Evolutionary conservation across 1,140 invertebrate genomes (phyloP).

Genomic region (Oedothorax gibbosus): DNA sequence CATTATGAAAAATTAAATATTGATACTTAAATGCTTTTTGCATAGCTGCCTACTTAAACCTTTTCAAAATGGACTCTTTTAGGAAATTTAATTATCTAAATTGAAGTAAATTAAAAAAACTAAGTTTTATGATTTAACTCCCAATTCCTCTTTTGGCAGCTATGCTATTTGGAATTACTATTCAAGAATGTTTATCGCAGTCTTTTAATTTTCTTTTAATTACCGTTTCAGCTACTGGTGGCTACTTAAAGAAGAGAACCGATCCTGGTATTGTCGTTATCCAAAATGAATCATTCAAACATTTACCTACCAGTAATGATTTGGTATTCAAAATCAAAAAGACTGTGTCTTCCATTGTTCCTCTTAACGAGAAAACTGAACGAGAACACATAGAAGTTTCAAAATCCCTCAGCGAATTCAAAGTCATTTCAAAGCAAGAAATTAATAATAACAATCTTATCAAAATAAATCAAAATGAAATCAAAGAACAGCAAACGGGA

Average conservation of each 20-base stretch:
- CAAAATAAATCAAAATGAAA: constrained; percentile 5
- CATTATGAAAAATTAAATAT: not conserved
- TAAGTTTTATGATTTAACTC: not conserved
- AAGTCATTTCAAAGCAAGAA: constrained; percentile 36
- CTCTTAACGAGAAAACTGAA: constrained; percentile 49
- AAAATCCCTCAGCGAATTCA: constrained; percentile 57
- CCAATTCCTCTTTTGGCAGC: constrained; percentile 56
- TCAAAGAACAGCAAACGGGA: not conserved
- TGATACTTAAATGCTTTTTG: not conserved
- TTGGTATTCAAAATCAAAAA: constrained; percentile 60
- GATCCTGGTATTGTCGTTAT: constrained; percentile 39
- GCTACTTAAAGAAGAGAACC: constrained; percentile 57
- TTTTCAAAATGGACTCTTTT: not conserved
- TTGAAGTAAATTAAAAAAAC: constrained; percentile 1
- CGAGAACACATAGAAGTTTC: constrained; percentile 42
- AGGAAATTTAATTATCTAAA: not conserved
- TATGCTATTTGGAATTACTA: constrained; percentile 58
- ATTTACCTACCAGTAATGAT: constrained; percentile 44
- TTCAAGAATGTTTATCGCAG: constrained; percentile 38
- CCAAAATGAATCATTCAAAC: constrained; percentile 54
- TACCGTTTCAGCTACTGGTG: constrained; percentile 58
- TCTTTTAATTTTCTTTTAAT: constrained; percentile 54
- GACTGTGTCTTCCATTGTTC: constrained; percentile 44
- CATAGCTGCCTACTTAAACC: constrained; percentile 41
- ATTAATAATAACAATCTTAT: constrained; percentile 42